phyloP scores from a whole-genome alignment of 2,797 vertebrate species.

The Anolis apletophallus region DNA sequence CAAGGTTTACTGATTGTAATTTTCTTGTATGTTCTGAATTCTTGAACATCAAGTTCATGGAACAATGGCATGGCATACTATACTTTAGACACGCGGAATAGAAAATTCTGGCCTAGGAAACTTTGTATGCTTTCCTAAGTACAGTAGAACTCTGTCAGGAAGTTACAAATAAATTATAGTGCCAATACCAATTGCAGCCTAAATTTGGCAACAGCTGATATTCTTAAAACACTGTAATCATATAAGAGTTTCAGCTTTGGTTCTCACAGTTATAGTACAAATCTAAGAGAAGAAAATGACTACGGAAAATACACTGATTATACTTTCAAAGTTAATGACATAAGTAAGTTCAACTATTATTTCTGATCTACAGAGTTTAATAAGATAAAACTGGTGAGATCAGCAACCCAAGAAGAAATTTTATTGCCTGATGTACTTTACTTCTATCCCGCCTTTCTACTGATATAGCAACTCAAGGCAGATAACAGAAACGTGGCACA shows the following conservation, averaged over 20 bases:
- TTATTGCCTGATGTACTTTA: too few relatives aligned
- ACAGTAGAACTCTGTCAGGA: neutral
- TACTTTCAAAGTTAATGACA: neutral
- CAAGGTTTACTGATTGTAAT: neutral
- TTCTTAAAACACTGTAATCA: neutral
- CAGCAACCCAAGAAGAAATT: too few relatives aligned
- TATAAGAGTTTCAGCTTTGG: neutral
- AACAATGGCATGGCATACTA: neutral
- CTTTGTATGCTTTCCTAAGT: neutral
- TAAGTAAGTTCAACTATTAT: neutral
- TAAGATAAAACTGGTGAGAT: neutral
- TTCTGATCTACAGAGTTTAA: neutral
- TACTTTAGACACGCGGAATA: conserved; percentile 2
- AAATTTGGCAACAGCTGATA: neutral
- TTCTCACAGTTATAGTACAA: neutral
- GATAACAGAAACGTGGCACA: too few relatives aligned
- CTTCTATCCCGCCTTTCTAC: too few relatives aligned
- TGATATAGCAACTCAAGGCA: too few relatives aligned
- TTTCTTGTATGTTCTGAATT: neutral
- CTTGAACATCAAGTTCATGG: neutral
- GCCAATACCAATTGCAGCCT: neutral
- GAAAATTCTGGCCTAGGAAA: conserved; percentile 11
- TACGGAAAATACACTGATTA: conserved; percentile 6
- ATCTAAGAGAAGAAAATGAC: neutral
- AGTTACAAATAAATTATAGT: conserved; percentile 20